These are phyloP conservation scores for Incurvaria masculella DNA, from an alignment of 2,888 invertebrate genomes.

Conservation along the genomic window DNA sequence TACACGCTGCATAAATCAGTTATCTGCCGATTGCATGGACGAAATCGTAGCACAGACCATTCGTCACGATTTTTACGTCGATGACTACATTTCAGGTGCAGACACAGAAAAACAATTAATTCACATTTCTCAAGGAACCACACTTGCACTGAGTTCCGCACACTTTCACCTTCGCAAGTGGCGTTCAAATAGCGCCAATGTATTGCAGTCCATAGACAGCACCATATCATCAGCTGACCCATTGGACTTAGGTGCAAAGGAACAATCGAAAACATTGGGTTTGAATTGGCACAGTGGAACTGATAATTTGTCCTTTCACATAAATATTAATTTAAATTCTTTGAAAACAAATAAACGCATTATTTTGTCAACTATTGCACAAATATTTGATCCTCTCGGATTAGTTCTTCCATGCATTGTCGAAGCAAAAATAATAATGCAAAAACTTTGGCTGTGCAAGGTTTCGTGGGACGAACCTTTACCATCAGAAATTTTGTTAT, in stretches of 20 bases:
- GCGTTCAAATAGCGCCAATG: background rate
- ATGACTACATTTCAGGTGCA: background rate
- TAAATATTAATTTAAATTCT: background rate
- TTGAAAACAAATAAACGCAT: background rate
- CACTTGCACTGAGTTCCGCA: background rate
- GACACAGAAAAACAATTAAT: background rate
- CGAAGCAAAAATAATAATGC: slow-evolving; percentile 18
- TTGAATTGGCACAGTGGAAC: background rate
- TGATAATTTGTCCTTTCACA: background rate
- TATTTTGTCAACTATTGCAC: slow-evolving; percentile 2
- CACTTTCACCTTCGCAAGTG: background rate
- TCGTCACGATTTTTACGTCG: slow-evolving; percentile 1
- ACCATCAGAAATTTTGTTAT: slow-evolving; percentile 4
- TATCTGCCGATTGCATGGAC: background rate
- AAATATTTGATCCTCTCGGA: slow-evolving; percentile 7
- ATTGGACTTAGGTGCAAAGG: background rate
- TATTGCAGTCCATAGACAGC: background rate
- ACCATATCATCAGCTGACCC: background rate
- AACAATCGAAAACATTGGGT: background rate
- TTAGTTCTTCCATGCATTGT: slow-evolving; percentile 16
- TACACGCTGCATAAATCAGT: background rate
- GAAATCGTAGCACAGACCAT: background rate
- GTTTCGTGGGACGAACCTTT: slow-evolving; percentile 18
- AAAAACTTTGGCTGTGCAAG: slow-evolving; percentile 17
- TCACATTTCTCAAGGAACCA: background rate